These are phyloP conservation scores for Dysdera silvatica DNA, from an alignment of 1,140 invertebrate genomes.

Conservation along the genomic window DNA sequence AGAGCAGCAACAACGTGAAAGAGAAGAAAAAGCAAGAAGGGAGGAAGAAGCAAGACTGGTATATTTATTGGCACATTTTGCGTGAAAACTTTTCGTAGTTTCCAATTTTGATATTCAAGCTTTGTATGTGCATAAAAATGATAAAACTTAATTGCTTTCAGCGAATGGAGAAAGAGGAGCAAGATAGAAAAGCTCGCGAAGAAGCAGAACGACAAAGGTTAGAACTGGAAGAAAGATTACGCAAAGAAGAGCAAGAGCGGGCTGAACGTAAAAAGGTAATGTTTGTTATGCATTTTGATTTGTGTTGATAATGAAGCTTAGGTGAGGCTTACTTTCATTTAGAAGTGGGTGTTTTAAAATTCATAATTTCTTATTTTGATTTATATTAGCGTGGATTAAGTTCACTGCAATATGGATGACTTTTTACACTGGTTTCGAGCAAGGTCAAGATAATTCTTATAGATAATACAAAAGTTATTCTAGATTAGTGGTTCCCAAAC, in stretches of 20 bases:
- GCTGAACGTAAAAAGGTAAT: constrained; percentile 57
- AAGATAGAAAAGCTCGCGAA: constrained; percentile 38
- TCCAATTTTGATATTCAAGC: no score
- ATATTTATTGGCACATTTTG: background rate
- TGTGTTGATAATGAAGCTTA: no score
- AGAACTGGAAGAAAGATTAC: constrained; percentile 63
- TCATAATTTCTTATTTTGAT: no score
- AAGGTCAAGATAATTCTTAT: no score
- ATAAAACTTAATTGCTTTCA: constrained; percentile 36
- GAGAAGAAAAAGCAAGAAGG: constrained; percentile 37
- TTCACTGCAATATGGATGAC: no score
- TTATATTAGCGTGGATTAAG: no score
- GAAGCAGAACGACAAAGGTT: constrained; percentile 48
- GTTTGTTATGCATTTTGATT: no score
- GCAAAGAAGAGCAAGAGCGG: constrained; percentile 70
- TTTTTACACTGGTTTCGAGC: no score
- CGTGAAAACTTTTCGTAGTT: background rate
- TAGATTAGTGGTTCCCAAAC: no score
- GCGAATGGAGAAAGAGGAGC: constrained; percentile 43
- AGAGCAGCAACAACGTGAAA: constrained; percentile 41
- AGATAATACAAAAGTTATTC: no score
- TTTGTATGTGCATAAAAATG: background rate
- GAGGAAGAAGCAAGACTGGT: constrained; percentile 33
- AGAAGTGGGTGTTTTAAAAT: no score
- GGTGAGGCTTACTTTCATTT: no score